Percentiles rank a stretch among this genome's conserved stretches.
Conservation (phyloP, 2,797 vertebrate genomes). For the Gymnothorax javanicus region DNA sequence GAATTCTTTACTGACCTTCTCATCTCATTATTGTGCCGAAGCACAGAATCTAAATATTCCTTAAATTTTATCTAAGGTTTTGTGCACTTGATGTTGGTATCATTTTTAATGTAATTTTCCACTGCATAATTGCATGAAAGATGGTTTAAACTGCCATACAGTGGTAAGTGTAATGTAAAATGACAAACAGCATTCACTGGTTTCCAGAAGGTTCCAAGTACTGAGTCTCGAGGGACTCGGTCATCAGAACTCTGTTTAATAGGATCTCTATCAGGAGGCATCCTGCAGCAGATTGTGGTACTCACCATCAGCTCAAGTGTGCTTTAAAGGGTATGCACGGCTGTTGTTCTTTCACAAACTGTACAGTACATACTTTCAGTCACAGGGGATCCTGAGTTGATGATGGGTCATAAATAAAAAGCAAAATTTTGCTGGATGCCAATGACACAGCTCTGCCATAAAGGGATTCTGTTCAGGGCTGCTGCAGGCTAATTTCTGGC, state of each 20-base stretch:
- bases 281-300: slow-evolving; percentile 63
- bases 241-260: slow-evolving; percentile 30
- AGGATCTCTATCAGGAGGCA: slow-evolving; percentile 52
- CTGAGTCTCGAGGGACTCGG: slow-evolving; percentile 62
- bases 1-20: not conserved
- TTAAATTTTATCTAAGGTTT: too few species aligned
- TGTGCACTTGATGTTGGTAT: too few species aligned
- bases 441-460: slow-evolving; percentile 16
- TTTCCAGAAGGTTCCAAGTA: slow-evolving; percentile 63
- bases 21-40: not conserved
- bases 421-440: slow-evolving; percentile 16
- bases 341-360: slow-evolving; percentile 69
- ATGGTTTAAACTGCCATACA: slow-evolving; percentile 15
- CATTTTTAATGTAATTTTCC: too few species aligned
- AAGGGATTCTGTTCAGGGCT: slow-evolving; percentile 11
- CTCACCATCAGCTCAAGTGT: slow-evolving; percentile 57
- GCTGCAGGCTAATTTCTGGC: slow-evolving; percentile 1
- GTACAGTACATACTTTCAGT: slow-evolving; percentile 47
- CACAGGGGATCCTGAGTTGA: slow-evolving; percentile 8
- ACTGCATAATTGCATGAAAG: not conserved
- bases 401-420: not conserved
- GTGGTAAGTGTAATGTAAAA: slow-evolving; percentile 36
- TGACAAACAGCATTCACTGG: slow-evolving; percentile 64
- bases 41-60: too few species aligned
- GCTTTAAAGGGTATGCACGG: slow-evolving; percentile 57